Evolutionary conservation across 2,113 vertebrate genomes (phyloP).

Genomic region (Microtus pennsylvanicus): DNA sequence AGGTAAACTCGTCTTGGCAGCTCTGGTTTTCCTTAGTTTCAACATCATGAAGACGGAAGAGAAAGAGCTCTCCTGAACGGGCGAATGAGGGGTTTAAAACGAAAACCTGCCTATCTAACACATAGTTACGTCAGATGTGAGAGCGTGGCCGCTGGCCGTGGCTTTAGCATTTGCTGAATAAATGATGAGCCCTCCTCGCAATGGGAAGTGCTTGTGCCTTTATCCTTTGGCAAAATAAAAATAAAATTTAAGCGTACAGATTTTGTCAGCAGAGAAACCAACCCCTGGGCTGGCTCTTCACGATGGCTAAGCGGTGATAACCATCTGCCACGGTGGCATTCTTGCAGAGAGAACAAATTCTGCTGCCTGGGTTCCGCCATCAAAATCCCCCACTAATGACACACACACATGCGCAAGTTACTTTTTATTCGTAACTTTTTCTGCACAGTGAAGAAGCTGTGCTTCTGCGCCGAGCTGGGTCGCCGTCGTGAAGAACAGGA

Average conservation of each 20-base stretch:
- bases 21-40: slow-evolving; percentile 42
- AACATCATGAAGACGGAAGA: background rate
- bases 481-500: background rate
- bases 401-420: background rate
- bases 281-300: background rate
- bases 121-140: background rate
- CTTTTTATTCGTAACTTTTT: background rate
- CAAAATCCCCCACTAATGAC: background rate
- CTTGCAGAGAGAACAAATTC: slow-evolving; percentile 18
- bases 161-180: background rate
- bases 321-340: slow-evolving; percentile 62
- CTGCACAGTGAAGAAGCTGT: background rate
- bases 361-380: background rate
- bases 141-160: too few relatives aligned
- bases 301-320: slow-evolving; percentile 43
- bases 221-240: background rate
- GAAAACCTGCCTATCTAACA: background rate
- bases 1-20: background rate
- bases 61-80: background rate
- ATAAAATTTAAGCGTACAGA: background rate
- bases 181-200: background rate
- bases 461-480: too few relatives aligned
- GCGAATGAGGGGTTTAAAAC: background rate
- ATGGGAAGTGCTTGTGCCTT: background rate
- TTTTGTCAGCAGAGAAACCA: background rate